A percentile compares a stretch with the other conserved stretches of the same genome.
Evolutionary conservation across 2,888 invertebrate species (phyloP).

Genomic region (Drosophila macrospina): DNA sequence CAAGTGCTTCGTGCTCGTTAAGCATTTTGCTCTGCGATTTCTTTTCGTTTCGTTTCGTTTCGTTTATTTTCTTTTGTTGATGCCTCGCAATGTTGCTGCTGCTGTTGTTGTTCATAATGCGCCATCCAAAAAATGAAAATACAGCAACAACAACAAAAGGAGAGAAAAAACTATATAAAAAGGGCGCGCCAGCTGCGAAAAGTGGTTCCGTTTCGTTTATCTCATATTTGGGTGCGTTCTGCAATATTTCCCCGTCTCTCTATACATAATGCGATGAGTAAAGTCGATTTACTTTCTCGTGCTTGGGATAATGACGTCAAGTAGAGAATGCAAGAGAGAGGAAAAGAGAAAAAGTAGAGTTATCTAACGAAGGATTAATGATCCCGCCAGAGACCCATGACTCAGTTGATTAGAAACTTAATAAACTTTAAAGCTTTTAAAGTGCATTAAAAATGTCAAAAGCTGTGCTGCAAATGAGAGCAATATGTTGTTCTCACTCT

Average conservation of each 20-base stretch:
- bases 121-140: slow-evolving; percentile 38
- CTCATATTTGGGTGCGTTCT: slow-evolving; percentile 65
- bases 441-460: neutral
- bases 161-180: slow-evolving; percentile 41
- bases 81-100: slow-evolving; percentile 38
- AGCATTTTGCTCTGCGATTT: slow-evolving; percentile 78
- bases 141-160: too few relatives aligned
- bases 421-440: neutral
- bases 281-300: slow-evolving; percentile 24
- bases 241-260: slow-evolving; percentile 14
- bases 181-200: slow-evolving; percentile 67
- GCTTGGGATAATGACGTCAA: slow-evolving; percentile 46
- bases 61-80: slow-evolving; percentile 30
- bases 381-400: neutral
- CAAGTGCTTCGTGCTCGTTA: slow-evolving; percentile 83
- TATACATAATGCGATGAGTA: slow-evolving; percentile 27
- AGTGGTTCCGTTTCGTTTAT: slow-evolving; percentile 83
- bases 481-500: neutral
- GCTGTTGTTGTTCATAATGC: slow-evolving; percentile 67
- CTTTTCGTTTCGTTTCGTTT: slow-evolving; percentile 57
- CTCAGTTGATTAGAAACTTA: neutral
- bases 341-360: neutral
- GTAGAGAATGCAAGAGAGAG: neutral
- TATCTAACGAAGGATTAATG: slow-evolving; percentile 46
- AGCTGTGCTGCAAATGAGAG: neutral